These are phyloP conservation scores for Diphyllodes magnificus DNA, from an alignment of 2,113 vertebrate species.

Conservation along the genomic window DNA sequence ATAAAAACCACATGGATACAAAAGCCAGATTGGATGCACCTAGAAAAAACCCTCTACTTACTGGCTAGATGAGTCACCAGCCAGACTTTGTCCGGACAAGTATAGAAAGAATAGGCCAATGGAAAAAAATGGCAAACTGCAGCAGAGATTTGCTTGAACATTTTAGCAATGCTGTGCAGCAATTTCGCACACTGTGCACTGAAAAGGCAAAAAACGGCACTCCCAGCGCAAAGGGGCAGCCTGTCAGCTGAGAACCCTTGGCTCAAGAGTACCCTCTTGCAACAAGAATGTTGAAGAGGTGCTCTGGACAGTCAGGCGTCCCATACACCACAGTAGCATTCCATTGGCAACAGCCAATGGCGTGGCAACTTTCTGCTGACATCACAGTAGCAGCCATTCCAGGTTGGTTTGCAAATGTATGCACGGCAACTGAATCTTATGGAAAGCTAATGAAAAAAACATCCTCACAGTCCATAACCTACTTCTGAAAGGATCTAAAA, in stretches of 20 bases:
- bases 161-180: rapidly evolving
- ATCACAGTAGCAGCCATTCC: background rate
- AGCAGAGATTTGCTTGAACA: background rate
- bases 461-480: constrained; percentile 63
- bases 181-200: background rate
- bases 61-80: background rate
- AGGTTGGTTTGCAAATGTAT: background rate
- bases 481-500: background rate
- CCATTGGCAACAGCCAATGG: background rate
- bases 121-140: background rate
- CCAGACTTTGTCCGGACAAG: background rate
- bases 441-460: constrained; percentile 44
- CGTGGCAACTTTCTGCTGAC: rapidly evolving
- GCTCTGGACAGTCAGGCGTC: background rate
- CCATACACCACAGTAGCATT: background rate
- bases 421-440: background rate
- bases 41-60: background rate
- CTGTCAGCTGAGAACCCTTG: background rate
- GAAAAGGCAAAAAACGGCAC: background rate
- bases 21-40: background rate
- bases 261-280: background rate
- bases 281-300: rapidly evolving
- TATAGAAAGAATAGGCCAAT: background rate
- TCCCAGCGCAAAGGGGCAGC: background rate
- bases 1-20: background rate